Percentiles rank a stretch among this genome's conserved stretches.
Evolutionary conservation across 2,113 vertebrate genomes (phyloP).

Genomic region (Eurypyga helias): DNA sequence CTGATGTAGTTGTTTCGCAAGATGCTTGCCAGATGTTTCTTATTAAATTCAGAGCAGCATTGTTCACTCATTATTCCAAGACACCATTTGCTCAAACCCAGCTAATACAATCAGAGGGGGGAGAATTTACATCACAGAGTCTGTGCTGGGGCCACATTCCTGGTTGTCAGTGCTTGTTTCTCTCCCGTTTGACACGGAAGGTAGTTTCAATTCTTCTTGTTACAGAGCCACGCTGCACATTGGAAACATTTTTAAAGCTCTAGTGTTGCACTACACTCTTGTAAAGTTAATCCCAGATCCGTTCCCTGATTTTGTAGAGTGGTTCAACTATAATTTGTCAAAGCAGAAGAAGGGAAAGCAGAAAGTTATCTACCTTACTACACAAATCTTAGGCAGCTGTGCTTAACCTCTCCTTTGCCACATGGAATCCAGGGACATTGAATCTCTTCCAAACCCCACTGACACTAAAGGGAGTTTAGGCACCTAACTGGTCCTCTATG

Average conservation of each 20-base stretch:
- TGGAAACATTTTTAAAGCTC: neutral
- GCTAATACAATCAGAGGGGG: neutral
- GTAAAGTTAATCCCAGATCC: neutral
- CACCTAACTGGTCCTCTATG: neutral
- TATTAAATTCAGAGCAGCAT: slow-evolving; percentile 36
- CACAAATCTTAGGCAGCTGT: neutral
- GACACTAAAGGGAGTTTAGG: neutral
- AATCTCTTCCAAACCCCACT: neutral
- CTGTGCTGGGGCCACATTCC: neutral
- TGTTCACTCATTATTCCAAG: slow-evolving; percentile 44
- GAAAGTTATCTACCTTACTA: neutral
- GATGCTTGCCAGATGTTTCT: slow-evolving; percentile 45
- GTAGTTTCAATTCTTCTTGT: neutral
- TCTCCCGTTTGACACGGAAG: neutral
- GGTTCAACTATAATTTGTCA: neutral
- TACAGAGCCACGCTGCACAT: neutral
- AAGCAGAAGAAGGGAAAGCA: neutral
- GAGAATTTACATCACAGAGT: neutral
- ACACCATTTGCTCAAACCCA: slow-evolving; percentile 22
- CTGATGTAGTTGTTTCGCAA: slow-evolving; percentile 53
- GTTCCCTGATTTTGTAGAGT: neutral
- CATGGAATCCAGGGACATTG: neutral
- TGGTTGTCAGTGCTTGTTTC: neutral
- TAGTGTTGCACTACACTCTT: neutral
- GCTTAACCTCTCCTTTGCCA: neutral